Base-by-base conservation (phyloP, 2,113 vertebrate species). In the Gyps fulvus region DNA sequence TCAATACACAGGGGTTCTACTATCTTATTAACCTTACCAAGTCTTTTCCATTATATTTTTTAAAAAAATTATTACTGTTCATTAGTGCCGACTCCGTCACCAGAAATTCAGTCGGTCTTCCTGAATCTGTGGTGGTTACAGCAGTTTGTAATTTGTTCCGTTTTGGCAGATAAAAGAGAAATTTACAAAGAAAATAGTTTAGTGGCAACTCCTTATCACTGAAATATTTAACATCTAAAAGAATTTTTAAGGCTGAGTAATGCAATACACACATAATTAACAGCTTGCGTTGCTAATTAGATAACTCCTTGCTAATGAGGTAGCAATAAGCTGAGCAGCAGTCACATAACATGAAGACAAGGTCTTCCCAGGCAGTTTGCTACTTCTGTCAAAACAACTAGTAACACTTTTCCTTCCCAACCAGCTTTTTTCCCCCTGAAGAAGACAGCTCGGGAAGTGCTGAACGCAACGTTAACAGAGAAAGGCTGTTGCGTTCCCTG, bases 281-380 rank as follows among this genome's bases (percentile, higher is more conserved):
- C 96, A 96, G 89, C 82, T 82, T 59, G 92, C 77, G 85, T 79
- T 55, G 38, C 89, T 97, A 97, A 97, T 97, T 95, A 93, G 93
- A 82, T 77, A 95, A 58, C 83, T 94, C 76, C 87, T 81, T 38
- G 71, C 85, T 97, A 97, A 97, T 96, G 96, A 97, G 94, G 91
- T 43, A 95, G 91, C 89, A 91, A 81, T 93, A 52, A 95, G 87
- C 76, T 65, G 85, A 97, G 82, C 93, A 95, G 89, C 96, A 93
- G 67, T 18, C 91, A 43, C 76, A 31, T 4, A 79, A 80, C 2
- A 78, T 0, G 18, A 83, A 83, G 59, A 57, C 65, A 49, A 61
- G 62, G 31, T 94, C 84, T 87, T 91, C 73, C 82, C 93, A 62
- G 70, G 91, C 94, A 91, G 36, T 89, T 95, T 54, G 42, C 14